Percentiles rank a stretch among this genome's conserved stretches.
phyloP scores from a whole-genome alignment of 2,888 invertebrate species.

The Melangyna quadrimaculata region DNA sequence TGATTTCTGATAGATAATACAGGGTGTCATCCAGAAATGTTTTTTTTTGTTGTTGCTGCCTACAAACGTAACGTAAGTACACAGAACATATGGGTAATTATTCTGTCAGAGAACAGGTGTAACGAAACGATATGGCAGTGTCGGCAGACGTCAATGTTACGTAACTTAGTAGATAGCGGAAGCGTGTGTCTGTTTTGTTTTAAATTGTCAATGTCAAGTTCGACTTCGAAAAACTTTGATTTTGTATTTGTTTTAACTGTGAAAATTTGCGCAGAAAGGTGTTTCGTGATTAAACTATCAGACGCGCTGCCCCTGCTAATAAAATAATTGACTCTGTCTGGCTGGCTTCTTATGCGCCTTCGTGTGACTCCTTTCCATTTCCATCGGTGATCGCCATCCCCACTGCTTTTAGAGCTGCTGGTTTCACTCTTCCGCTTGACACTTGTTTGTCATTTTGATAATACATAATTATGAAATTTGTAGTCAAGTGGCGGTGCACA shows the following conservation, averaged over 20 bases:
- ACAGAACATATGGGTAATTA: conserved; percentile 25
- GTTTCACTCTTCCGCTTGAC: conserved; percentile 46
- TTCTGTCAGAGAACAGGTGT: conserved; percentile 30
- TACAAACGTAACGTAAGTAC: neutral
- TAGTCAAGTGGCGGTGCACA: conserved; percentile 67
- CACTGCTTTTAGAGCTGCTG: neutral
- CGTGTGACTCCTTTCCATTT: conserved; percentile 10
- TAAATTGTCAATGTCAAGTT: conserved; percentile 63
- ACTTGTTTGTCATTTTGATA: conserved; percentile 69
- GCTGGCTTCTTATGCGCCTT: conserved; percentile 11
- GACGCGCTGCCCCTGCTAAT: conserved; percentile 28
- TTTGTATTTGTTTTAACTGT: neutral
- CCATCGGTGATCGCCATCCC: neutral
- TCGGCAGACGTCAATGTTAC: conserved; percentile 10
- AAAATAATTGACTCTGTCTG: conserved; percentile 55
- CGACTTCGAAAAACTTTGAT: conserved; percentile 30
- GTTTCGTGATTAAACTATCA: conserved; percentile 63
- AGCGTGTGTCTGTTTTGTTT: conserved; percentile 4
- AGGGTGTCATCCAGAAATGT: conserved; percentile 37
- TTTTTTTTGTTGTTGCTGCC: neutral
- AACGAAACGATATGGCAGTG: neutral
- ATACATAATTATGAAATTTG: conserved; percentile 71
- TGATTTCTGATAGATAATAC: conserved; percentile 22
- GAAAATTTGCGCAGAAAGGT: conserved; percentile 25
- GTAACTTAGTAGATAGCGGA: neutral